Evolutionary conservation across 2,797 vertebrate genomes (phyloP), one percentile per base, ranked within the genome.

Genomic region (Tinamus major): DNA sequence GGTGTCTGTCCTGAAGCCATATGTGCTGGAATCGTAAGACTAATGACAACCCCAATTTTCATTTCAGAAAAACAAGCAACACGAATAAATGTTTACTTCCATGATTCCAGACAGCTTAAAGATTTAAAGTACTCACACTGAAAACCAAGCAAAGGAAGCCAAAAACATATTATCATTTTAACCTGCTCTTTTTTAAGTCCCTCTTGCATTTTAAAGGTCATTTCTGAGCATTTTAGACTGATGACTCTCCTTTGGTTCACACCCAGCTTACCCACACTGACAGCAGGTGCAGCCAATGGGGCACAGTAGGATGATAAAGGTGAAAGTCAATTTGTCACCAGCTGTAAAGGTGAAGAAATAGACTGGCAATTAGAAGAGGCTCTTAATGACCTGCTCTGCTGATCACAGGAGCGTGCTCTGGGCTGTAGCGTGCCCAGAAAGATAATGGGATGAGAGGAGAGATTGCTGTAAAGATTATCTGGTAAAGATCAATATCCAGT

Each of bases 271-370:
- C 7, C 53, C 72, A 5, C 35, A 67, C 39, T 63, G 82, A 61
- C 90, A 90, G 58, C 59, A 82, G 68, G 64, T 68, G 77, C 92
- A 80, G 49, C 69, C 62, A 79, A 81, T 3, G 2, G 48, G 87
- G 82, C 84, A 93, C 79, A 83, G 46, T 13, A 88, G 84, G 63
- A 86, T 7, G 35, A 88, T 80, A 85, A 85, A 95, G 94, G 85
- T 88, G 92, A 96, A 95, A 97, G 91, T 94, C 93, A 88, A 68
- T 86, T 94, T 94, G 93, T 91, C 65, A 39, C 62, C n/a, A 69
- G 82, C 67, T 88, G 90, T 96, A 93, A 97, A 96, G 84, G 81
- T 96, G 88, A 94, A 94, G 95, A 95, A 96, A 92, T 68, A 74
- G 29, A 49, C 9, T 35, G 51, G 83, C 83, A 92, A 87, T 92